phyloP scores from a whole-genome alignment of 2,888 invertebrate species.

The Coelopa pilipes region DNA sequence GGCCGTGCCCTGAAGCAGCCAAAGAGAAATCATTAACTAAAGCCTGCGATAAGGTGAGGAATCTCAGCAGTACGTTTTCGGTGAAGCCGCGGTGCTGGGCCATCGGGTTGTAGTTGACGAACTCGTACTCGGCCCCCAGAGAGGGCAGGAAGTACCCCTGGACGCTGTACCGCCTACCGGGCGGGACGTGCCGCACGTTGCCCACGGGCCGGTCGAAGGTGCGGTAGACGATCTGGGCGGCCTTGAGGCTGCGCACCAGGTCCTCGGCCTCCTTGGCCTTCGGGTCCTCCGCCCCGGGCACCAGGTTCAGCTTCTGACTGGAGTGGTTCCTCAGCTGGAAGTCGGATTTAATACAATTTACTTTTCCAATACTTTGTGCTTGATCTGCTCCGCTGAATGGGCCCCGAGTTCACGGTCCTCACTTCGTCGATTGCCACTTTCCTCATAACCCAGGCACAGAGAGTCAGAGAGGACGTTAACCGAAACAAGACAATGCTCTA shows the following conservation, averaged over 20 bases:
- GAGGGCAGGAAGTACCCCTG: conserved; percentile 56
- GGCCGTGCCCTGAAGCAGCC: conserved; percentile 38
- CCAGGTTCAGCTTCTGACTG: conserved; percentile 40
- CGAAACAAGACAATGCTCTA: too few relatives aligned
- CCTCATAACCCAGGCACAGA: too few relatives aligned
- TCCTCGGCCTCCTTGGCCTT: conserved; percentile 42
- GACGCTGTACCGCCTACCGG: conserved; percentile 50
- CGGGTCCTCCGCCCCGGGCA: conserved; percentile 35
- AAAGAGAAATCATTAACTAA: neutral
- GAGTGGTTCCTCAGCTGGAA: conserved; percentile 45
- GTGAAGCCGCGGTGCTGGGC: conserved; percentile 50
- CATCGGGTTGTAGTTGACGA: conserved; percentile 53
- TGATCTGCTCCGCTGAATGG: too few relatives aligned
- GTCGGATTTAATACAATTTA: neutral
- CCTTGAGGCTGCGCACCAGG: conserved; percentile 47
- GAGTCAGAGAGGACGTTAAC: too few relatives aligned
- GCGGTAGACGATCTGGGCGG: conserved; percentile 53
- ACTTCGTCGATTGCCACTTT: too few relatives aligned
- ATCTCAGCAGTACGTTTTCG: conserved; percentile 42
- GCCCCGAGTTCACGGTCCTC: too few relatives aligned
- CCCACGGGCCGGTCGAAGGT: conserved; percentile 48
- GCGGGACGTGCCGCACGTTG: conserved; percentile 44
- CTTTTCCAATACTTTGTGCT: too few relatives aligned
- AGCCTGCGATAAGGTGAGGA: neutral
- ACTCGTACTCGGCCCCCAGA: conserved; percentile 51